Conservation (phyloP, 2,888 invertebrate genomes). For the Troglohyphantes excavatus region DNA sequence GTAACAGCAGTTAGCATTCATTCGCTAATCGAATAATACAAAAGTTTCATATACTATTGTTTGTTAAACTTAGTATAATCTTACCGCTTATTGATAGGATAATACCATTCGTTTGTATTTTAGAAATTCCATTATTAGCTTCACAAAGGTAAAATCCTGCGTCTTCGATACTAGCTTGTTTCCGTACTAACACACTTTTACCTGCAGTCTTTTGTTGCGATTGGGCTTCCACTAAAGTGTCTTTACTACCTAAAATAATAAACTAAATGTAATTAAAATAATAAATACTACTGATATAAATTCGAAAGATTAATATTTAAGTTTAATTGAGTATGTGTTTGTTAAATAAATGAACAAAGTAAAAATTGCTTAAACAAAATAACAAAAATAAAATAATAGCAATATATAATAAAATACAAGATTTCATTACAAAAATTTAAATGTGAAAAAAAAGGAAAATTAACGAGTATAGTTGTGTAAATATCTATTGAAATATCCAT, state of each 20-base stretch:
- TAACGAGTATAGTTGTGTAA: too few species aligned
- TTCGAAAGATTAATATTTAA: neutral
- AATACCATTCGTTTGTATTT: conserved; percentile 51
- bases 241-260: conserved; percentile 25
- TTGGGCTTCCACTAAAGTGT: neutral
- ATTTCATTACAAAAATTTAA: too few species aligned
- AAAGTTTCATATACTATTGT: too few species aligned
- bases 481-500: too few species aligned
- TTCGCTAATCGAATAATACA: neutral
- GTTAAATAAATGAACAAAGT: neutral
- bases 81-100: conserved; percentile 72
- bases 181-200: conserved; percentile 22
- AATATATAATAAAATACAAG: too few species aligned
- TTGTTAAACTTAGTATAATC: neutral
- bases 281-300: neutral
- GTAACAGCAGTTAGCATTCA: neutral
- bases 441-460: too few species aligned
- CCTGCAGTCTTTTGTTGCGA: conserved; percentile 31
- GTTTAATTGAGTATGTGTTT: neutral
- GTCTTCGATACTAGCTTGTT: conserved; percentile 13
- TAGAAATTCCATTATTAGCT: conserved; percentile 61
- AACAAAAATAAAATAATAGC: too few species aligned
- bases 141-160: conserved; percentile 65
- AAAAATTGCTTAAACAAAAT: too few species aligned
- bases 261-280: neutral